A percentile compares a stretch with the other conserved stretches of the same genome.
These are phyloP conservation scores for Phorcus lineatus DNA, from an alignment of 2,888 invertebrate species.

Conservation along the genomic window DNA sequence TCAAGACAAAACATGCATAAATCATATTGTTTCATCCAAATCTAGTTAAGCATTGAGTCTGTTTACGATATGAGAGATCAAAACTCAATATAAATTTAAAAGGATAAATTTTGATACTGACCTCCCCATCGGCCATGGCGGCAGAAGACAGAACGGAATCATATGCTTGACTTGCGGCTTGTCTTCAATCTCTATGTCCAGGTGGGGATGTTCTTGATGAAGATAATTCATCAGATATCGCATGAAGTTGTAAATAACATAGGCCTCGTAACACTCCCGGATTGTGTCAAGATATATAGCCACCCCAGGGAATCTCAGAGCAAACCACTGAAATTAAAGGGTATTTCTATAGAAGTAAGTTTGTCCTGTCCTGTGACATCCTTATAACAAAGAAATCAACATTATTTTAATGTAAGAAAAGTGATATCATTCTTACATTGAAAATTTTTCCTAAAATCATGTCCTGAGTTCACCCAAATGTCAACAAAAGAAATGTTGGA, in stretches of 20 bases:
- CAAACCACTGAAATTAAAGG: slow-evolving; percentile 84
- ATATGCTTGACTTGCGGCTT: slow-evolving; percentile 92
- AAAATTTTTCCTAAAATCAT: no score
- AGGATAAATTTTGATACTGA: slow-evolving; percentile 65
- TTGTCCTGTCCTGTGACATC: no score
- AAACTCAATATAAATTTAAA: background rate
- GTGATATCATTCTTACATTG: no score
- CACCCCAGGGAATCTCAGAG: slow-evolving; percentile 88
- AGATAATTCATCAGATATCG: slow-evolving; percentile 93
- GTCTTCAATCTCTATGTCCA: slow-evolving; percentile 80
- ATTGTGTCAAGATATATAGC: slow-evolving; percentile 95
- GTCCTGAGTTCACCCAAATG: no score
- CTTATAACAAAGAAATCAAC: no score
- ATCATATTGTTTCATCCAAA: no score
- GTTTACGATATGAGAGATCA: no score
- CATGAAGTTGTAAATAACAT: slow-evolving; percentile 98
- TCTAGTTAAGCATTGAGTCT: no score
- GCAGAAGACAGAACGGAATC: slow-evolving; percentile 89
- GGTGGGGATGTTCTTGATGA: slow-evolving; percentile 86
- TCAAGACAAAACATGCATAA: no score
- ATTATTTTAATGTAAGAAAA: no score
- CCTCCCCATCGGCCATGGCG: slow-evolving; percentile 96
- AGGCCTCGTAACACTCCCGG: slow-evolving; percentile 97
- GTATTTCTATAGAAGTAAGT: background rate
- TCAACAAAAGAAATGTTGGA: no score